phyloP scores from a whole-genome alignment of 2,888 invertebrate species.

The Eilema sororculum region DNA sequence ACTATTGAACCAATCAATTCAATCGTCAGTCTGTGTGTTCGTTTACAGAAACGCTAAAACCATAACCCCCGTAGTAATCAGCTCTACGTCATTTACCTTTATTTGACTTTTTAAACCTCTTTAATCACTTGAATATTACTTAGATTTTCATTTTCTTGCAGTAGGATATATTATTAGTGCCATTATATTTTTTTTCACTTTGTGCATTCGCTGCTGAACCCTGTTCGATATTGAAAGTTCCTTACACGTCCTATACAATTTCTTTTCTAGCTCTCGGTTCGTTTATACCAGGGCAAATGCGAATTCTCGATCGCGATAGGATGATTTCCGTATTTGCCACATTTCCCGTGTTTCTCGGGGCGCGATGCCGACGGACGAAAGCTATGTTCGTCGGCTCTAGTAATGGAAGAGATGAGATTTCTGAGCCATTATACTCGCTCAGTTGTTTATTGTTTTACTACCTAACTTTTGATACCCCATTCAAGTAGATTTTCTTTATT shows the following conservation, averaged over 20 bases:
- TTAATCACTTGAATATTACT: too few species aligned
- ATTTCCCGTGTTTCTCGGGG: constrained; percentile 43
- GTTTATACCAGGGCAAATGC: constrained; percentile 36
- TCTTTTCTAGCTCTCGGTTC: constrained; percentile 24
- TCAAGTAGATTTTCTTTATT: not conserved
- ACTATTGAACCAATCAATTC: too few species aligned
- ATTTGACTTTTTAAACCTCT: too few species aligned
- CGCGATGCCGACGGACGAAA: not conserved
- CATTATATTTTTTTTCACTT: not conserved
- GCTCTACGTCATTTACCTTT: too few species aligned
- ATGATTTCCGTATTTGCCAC: constrained; percentile 51
- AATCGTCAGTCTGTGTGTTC: too few species aligned
- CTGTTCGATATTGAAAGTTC: constrained; percentile 14
- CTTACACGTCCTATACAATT: not conserved
- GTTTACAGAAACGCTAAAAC: too few species aligned
- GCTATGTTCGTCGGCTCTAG: constrained; percentile 23
- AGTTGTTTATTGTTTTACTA: constrained; percentile 34
- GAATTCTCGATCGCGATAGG: constrained; percentile 47
- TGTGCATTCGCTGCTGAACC: not conserved
- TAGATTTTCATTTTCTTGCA: too few species aligned
- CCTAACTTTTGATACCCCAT: constrained; percentile 18
- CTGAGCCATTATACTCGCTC: constrained; percentile 11
- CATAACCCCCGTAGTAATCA: too few species aligned
- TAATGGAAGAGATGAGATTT: constrained; percentile 32
- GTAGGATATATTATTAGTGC: too few species aligned